Conservation (phyloP, 53 echinoderm and acorn worm genomes). For the Paracentrotus lividus region DNA sequence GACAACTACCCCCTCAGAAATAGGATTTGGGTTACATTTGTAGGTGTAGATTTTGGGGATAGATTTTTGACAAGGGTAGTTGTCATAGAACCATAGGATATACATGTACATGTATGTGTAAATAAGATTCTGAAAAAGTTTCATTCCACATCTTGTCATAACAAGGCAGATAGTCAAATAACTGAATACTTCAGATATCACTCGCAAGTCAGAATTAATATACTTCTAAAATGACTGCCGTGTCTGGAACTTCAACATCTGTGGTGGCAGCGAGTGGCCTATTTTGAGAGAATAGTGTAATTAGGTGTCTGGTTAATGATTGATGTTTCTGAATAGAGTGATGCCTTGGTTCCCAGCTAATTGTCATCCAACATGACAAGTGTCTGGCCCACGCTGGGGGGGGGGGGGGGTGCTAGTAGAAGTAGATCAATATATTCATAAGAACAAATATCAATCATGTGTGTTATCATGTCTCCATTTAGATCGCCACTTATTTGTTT, state of each 20-base stretch:
- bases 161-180: too few relatives aligned
- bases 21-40: too few relatives aligned
- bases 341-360: constrained; percentile 10
- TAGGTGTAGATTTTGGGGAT: too few relatives aligned
- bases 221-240: too few relatives aligned
- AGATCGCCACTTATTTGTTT: not conserved
- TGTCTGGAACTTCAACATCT: not conserved
- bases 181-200: too few relatives aligned
- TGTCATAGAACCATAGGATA: too few relatives aligned
- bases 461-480: constrained; percentile 26
- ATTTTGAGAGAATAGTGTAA: not conserved
- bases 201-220: too few relatives aligned
- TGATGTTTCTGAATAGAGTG: constrained; percentile 8
- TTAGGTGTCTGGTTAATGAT: constrained; percentile 33
- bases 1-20: too few relatives aligned
- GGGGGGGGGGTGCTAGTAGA: not conserved
- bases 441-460: not conserved
- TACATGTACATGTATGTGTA: not conserved
- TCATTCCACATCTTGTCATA: too few relatives aligned
- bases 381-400: not conserved
- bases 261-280: constrained; percentile 19
- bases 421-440: constrained; percentile 32
- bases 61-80: too few relatives aligned
- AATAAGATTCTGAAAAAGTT: too few relatives aligned
- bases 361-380: constrained; percentile 2